Percentiles rank a stretch among this genome's conserved stretches.
Conservation (phyloP, 2,888 invertebrate species). For the Aleiodes leptofemur region DNA sequence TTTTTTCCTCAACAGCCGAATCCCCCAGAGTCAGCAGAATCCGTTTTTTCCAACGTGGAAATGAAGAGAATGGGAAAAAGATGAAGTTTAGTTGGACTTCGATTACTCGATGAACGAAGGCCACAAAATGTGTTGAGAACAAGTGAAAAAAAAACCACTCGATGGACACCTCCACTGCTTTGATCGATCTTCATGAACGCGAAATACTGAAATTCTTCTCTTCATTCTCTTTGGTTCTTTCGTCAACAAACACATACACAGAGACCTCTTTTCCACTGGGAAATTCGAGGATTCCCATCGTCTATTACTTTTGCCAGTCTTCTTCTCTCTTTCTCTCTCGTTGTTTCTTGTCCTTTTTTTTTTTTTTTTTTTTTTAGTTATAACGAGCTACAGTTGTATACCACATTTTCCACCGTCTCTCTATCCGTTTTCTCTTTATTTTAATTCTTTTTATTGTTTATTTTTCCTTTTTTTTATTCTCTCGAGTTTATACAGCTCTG, state of each 20-base stretch:
- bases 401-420: constrained; percentile 41
- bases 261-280: constrained; percentile 51
- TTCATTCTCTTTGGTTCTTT: neutral
- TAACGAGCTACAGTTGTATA: constrained; percentile 51
- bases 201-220: constrained; percentile 7
- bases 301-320: constrained; percentile 47
- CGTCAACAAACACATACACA: constrained; percentile 12
- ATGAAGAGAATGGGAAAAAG: neutral
- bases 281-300: constrained; percentile 52
- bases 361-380: constrained; percentile 31
- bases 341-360: constrained; percentile 33
- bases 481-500: neutral
- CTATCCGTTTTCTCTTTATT: constrained; percentile 45
- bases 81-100: constrained; percentile 8
- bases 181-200: constrained; percentile 1
- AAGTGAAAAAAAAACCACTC: constrained; percentile 26
- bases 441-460: constrained; percentile 38
- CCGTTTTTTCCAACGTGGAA: constrained; percentile 21
- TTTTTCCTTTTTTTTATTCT: constrained; percentile 31
- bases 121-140: neutral
- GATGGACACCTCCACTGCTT: constrained; percentile 2
- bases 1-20: neutral
- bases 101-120: constrained; percentile 5
- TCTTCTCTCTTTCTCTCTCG: constrained; percentile 24
- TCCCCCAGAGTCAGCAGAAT: constrained; percentile 24